Base-by-base conservation (phyloP, 1,140 invertebrate genomes). In the Paralvinella palmiformis region DNA sequence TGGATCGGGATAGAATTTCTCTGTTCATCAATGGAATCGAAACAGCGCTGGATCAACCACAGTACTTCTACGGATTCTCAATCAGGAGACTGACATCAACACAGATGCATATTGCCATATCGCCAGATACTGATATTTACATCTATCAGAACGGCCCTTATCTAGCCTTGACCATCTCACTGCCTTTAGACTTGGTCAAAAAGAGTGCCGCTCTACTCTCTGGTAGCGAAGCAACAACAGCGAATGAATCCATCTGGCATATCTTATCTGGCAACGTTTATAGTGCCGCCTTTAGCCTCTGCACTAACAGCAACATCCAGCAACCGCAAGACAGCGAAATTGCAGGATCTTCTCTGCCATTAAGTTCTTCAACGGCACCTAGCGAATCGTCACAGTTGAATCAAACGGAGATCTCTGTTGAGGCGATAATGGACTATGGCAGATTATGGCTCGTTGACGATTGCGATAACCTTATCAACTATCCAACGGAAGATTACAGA, bases 391-490 rank as follows among this genome's bases (percentile, higher is more conserved):
- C 48, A 2, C 24, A 13, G 48, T 52, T 29, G 24, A 22, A 52
- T n/a, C 7, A 29, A n/a, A n/a, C 35, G 24, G 13, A 63, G 33
- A 7, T 3, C 48, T 3, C 44, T 35, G 48, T 52, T 32, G 31
- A 27, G 13, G 59, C 62, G 13, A 59, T 58, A 13, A 32, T 32
- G 56, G 22, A 31, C 24, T 60, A 60, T 36, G 33, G 20, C 13
- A 35, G 44, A 2, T 45, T 55, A 41, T 71, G 61, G 53, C 20
- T 44, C 35, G 66, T 66, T 4, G 6, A 32, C 29, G 17, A 50
- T 20, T 69, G 68, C 60, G 64, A 71, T 29, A 55, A 57, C 5
- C 63, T 69, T 41, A 64, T 71, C 13, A 58, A 62, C 35, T 71
- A 62, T 41, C 68, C 68, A 17, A 48, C 57, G 27, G n/a, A 53